Conservation (phyloP, 2,888 invertebrate species). For the Drosophila prostipennis region DNA sequence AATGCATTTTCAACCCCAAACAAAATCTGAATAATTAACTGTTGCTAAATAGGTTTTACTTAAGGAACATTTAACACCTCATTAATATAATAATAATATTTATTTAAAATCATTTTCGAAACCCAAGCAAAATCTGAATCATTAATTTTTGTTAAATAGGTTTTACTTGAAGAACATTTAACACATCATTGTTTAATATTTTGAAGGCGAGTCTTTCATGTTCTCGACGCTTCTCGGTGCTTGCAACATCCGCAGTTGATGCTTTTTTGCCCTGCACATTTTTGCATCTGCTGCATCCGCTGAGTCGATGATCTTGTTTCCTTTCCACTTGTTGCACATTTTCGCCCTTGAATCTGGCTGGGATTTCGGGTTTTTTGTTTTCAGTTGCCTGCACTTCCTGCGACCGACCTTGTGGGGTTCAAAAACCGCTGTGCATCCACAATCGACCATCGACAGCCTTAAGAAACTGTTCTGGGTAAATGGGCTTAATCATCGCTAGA, state of each 20-base stretch:
- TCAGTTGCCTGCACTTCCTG: constrained; percentile 63
- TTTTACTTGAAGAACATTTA: not conserved
- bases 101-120: too few species aligned
- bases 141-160: too few species aligned
- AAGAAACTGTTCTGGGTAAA: constrained; percentile 27
- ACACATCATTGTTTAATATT: constrained; percentile 9
- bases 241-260: constrained; percentile 56
- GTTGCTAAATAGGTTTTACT: too few species aligned
- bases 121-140: too few species aligned
- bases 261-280: constrained; percentile 24
- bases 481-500: constrained; percentile 24
- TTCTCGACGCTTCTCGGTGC: constrained; percentile 41
- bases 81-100: too few species aligned
- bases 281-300: constrained; percentile 66
- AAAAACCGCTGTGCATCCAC: constrained; percentile 35
- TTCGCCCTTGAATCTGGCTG: constrained; percentile 60
- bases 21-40: too few species aligned
- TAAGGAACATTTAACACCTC: too few species aligned
- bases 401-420: constrained; percentile 58
- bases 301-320: constrained; percentile 40
- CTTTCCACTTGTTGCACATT: constrained; percentile 45
- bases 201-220: constrained; percentile 11
- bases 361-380: constrained; percentile 49
- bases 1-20: too few species aligned
- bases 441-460: constrained; percentile 11